Percentiles rank a stretch among this genome's conserved stretches.
These are phyloP conservation scores for Drosophila hamatofila DNA, from an alignment of 2,888 invertebrate species.

Conservation along the genomic window DNA sequence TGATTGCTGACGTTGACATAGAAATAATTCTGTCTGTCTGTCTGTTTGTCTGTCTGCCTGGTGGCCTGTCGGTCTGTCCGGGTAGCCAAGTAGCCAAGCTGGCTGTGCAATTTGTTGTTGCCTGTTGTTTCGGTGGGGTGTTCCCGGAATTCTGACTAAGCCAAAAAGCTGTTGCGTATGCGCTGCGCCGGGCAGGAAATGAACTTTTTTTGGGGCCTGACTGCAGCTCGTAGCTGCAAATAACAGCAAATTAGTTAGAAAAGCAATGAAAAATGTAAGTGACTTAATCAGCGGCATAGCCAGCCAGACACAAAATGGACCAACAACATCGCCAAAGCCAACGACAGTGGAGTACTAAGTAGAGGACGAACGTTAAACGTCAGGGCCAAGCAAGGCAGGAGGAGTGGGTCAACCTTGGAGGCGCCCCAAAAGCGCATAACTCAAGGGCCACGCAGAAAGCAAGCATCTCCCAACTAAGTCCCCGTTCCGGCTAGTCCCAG, in stretches of 20 bases:
- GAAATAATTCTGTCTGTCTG: background rate
- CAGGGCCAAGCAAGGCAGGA: background rate
- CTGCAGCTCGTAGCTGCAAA: conserved; percentile 52
- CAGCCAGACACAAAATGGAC: conserved; percentile 1
- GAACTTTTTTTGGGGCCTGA: conserved; percentile 17
- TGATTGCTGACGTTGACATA: conserved; percentile 44
- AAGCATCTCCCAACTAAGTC: conserved; percentile 14
- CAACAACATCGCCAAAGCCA: background rate
- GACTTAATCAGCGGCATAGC: conserved; percentile 67
- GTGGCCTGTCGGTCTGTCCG: conserved; percentile 3
- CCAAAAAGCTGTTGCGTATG: conserved; percentile 40
- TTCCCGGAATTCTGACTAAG: conserved; percentile 72
- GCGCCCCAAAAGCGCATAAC: conserved; percentile 76
- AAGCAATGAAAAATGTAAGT: conserved; percentile 61
- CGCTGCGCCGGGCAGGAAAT: conserved; percentile 44
- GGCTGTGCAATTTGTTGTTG: conserved; percentile 23
- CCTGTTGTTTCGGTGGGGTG: conserved; percentile 45
- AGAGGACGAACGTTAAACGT: background rate
- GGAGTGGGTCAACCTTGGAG: conserved; percentile 62
- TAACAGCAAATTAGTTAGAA: conserved; percentile 76
- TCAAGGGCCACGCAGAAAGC: conserved; percentile 48
- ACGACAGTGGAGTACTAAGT: conserved; percentile 4
- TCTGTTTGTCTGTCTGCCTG: conserved; percentile 2
- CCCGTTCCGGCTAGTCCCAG: conserved; percentile 11
- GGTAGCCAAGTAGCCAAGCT: background rate